These are phyloP conservation scores for Maniola hyperantus DNA, from an alignment of 2,888 invertebrate genomes.

Conservation along the genomic window DNA sequence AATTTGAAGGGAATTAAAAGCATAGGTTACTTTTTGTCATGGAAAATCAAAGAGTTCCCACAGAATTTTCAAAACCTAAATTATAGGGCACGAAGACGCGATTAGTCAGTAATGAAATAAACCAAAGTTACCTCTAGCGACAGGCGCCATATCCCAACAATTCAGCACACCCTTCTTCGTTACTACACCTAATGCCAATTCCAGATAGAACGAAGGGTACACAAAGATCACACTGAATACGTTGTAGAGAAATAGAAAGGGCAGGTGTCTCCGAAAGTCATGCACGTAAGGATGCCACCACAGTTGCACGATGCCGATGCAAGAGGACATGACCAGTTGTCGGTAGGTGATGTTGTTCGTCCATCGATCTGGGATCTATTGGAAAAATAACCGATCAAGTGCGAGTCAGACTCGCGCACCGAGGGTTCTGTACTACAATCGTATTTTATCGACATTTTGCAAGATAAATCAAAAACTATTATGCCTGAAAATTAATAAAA, in stretches of 20 bases:
- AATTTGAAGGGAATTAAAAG: no score
- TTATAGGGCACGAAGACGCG: no score
- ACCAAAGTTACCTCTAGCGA: constrained; percentile 66
- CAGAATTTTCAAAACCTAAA: no score
- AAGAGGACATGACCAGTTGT: constrained; percentile 67
- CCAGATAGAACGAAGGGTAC: constrained; percentile 71
- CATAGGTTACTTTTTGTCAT: no score
- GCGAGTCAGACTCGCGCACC: no score
- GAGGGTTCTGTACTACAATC: no score
- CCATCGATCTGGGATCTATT: constrained; percentile 68
- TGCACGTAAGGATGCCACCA: constrained; percentile 75
- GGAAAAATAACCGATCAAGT: constrained; percentile 18
- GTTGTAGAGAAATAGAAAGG: constrained; percentile 71
- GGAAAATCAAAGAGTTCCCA: no score
- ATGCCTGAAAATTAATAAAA: no score
- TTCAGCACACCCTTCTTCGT: constrained; percentile 69
- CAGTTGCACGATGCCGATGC: constrained; percentile 67
- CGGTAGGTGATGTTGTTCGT: constrained; percentile 72
- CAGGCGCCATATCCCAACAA: constrained; percentile 73
- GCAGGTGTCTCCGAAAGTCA: constrained; percentile 59
- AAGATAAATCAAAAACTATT: no score
- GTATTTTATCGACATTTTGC: no score
- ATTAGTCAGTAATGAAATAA: no score
- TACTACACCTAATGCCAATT: constrained; percentile 68
- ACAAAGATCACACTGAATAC: constrained; percentile 67